Evolutionary conservation across 1,140 invertebrate genomes (phyloP), one percentile per base, ranked within the genome.

Genomic region (Drosophila truncata): DNA sequence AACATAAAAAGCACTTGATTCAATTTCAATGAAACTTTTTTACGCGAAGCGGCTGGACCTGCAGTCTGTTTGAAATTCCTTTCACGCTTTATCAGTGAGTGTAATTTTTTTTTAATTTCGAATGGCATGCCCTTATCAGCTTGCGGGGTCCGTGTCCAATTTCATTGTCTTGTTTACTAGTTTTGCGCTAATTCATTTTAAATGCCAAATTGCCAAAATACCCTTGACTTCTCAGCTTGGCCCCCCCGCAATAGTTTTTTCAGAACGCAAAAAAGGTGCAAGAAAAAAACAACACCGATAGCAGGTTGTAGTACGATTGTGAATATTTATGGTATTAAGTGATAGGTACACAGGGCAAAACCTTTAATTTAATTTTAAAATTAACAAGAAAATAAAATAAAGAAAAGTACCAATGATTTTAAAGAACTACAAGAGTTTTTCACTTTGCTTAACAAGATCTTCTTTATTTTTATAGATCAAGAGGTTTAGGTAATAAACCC

Each of bases 131-230:
- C 37, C 16, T 79, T 83, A 80, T 84, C 76, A 84, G 27, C 13
- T 7, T 10, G 18, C 16, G 27, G 27, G 7, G 18, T 11, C 66
- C 52, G 42, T 79, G 78, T 41, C 79, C 47, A 77, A 81, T 77
- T 77, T 52, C 62, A 52, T 55, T 69, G 62, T 58, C 35, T 81
- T 79, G 49, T 83, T 85, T 83, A 78, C 55, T 63, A 78, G 65
- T 73, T 80, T 65, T 52, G 27, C 50, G 37, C 63, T 84, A 90
- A 87, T 87, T 84, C 72, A 33, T 54, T 85, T 85, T 60, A 63
- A 87, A 86, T 82, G 66, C 66, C 59, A 47, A 49, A 70, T 42
- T 46, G 44, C 39, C 55, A 44, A 47, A 47, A 60, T 41, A 58
- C 69, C 67, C 72, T 77, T 67, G 73, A 59, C 65, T 62, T 62